Percentiles rank a stretch among this genome's conserved stretches.
Conservation (phyloP, 1,140 invertebrate genomes). For the Battus philenor region DNA sequence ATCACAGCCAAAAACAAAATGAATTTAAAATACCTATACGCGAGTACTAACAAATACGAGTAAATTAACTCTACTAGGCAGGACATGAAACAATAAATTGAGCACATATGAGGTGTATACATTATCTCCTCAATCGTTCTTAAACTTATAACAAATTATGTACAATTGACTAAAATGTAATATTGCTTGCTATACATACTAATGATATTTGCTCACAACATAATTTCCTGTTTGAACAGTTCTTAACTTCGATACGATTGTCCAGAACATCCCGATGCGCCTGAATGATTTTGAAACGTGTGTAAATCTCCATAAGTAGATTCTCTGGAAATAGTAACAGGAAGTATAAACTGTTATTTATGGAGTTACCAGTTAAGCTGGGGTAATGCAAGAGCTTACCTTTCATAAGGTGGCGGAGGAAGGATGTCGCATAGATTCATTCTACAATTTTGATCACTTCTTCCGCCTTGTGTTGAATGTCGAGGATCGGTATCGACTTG, state of each 20-base stretch:
- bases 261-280: slow-evolving; percentile 65
- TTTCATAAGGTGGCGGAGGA: slow-evolving; percentile 67
- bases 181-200: slow-evolving; percentile 67
- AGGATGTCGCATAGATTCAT: slow-evolving; percentile 70
- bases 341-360: too few species aligned
- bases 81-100: slow-evolving; percentile 4
- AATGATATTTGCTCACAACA: slow-evolving; percentile 58
- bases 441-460: slow-evolving; percentile 60
- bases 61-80: not conserved
- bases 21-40: slow-evolving; percentile 12
- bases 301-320: slow-evolving; percentile 58
- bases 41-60: not conserved
- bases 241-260: slow-evolving; percentile 62
- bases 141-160: slow-evolving; percentile 32
- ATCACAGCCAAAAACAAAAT: slow-evolving; percentile 16
- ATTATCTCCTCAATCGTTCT: not conserved
- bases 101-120: slow-evolving; percentile 7
- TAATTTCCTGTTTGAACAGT: slow-evolving; percentile 16
- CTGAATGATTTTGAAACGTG: slow-evolving; percentile 56
- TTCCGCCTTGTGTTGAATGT: slow-evolving; percentile 45
- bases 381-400: slow-evolving; percentile 47
- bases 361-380: too few species aligned
- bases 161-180: slow-evolving; percentile 49
- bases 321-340: slow-evolving; percentile 50
- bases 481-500: slow-evolving; percentile 46